Evolutionary conservation across 2,888 invertebrate species (phyloP).

Genomic region (Exephanes ischioxanthus): DNA sequence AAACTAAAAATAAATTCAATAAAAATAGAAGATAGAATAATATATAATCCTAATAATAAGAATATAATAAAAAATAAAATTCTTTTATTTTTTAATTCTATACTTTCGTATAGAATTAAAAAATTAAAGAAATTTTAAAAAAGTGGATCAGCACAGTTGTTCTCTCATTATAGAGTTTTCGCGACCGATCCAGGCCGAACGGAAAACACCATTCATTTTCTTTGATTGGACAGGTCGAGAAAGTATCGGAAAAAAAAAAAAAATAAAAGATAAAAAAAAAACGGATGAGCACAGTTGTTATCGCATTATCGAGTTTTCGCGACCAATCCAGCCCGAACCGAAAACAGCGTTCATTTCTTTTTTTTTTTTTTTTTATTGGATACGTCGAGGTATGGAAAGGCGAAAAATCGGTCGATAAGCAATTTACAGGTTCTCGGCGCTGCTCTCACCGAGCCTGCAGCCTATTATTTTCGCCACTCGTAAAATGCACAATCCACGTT

Average conservation of each 20-base stretch:
- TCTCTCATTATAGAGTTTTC: background rate
- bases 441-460: background rate
- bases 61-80: no score
- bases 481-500: background rate
- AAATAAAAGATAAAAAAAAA: background rate
- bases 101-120: no score
- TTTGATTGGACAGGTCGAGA: background rate
- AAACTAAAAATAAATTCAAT: no score
- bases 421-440: conserved; percentile 44
- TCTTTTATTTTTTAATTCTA: no score
- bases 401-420: conserved; percentile 58
- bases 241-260: background rate
- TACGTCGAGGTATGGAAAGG: background rate
- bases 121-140: no score
- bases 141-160: background rate
- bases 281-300: background rate
- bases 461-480: background rate
- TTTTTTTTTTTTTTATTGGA: conserved; percentile 36
- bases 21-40: no score
- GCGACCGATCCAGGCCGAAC: conserved; percentile 36
- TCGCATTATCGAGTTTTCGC: conserved; percentile 4
- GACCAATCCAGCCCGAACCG: conserved; percentile 42
- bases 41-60: no score
- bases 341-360: conserved; percentile 46
- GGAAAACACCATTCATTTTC: conserved; percentile 38